Conservation (phyloP, 2,113 vertebrate species). For the Gorsachius goisagi region DNA sequence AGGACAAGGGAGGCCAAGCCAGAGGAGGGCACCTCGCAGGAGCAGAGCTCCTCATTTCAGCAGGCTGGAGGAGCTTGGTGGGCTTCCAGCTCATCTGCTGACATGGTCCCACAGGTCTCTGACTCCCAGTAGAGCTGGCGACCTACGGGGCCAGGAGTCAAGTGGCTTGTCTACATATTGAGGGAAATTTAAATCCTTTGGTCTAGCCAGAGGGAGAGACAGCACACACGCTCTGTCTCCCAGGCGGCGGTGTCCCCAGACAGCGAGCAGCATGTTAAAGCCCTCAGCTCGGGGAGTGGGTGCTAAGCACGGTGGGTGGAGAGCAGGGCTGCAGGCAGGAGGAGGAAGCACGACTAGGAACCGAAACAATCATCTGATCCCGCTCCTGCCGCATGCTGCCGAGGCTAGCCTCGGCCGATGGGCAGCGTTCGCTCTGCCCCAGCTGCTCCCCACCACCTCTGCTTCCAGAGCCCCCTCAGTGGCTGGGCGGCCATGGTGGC, state of each 20-base stretch:
- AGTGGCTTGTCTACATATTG: not conserved
- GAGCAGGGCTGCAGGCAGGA: not conserved
- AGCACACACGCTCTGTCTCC: not conserved
- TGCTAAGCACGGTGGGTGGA: not conserved
- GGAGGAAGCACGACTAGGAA: not conserved
- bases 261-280: fast-evolving
- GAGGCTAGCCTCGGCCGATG: fast-evolving
- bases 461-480: not conserved
- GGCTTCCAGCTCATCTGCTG: not conserved
- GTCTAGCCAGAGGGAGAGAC: not conserved
- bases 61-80: not conserved
- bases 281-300: not conserved
- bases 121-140: not conserved
- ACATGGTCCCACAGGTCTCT: not conserved
- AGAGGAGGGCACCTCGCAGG: not conserved
- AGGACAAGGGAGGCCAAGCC: not conserved
- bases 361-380: not conserved
- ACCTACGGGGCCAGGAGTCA: not conserved
- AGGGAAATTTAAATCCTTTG: not conserved
- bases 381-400: fast-evolving
- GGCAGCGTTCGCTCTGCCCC: not conserved
- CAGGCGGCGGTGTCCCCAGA: not conserved
- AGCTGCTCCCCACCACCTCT: no score
- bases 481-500: fast-evolving
- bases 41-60: not conserved